Conservation (phyloP, 2,797 vertebrate species). For the Dromococcyx pavoninus region DNA sequence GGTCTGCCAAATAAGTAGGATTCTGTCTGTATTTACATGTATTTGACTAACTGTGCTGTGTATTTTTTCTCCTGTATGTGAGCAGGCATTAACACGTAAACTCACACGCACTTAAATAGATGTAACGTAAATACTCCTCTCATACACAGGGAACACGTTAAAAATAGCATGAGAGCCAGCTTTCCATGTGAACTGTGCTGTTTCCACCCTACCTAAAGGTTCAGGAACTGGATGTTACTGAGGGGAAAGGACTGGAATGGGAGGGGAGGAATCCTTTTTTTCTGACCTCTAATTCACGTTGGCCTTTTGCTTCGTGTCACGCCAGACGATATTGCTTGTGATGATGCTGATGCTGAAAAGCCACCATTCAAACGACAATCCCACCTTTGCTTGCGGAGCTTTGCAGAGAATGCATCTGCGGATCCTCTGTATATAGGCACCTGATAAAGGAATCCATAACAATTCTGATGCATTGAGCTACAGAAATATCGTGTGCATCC, state of each 20-base stretch:
- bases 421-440: not conserved
- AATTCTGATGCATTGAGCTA: not conserved
- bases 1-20: slow-evolving; percentile 54
- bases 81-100: slow-evolving; percentile 10
- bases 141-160: not conserved
- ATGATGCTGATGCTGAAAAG: not conserved
- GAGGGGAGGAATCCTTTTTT: not conserved
- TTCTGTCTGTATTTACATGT: slow-evolving; percentile 59
- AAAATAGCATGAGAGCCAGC: not conserved
- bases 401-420: not conserved
- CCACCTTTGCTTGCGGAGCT: not conserved
- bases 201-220: not conserved
- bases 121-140: not conserved
- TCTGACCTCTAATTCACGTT: not conserved
- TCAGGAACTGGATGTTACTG: not conserved
- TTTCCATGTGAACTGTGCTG: not conserved
- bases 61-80: slow-evolving; percentile 38
- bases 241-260: not conserved
- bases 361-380: not conserved
- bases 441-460: not conserved
- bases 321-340: not conserved
- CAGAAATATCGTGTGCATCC: not conserved
- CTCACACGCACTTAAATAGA: not conserved
- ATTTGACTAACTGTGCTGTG: slow-evolving; percentile 37
- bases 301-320: not conserved